phyloP scores from a whole-genome alignment of 92 coral and sea anemone genomes.

The Montipora capitata region DNA sequence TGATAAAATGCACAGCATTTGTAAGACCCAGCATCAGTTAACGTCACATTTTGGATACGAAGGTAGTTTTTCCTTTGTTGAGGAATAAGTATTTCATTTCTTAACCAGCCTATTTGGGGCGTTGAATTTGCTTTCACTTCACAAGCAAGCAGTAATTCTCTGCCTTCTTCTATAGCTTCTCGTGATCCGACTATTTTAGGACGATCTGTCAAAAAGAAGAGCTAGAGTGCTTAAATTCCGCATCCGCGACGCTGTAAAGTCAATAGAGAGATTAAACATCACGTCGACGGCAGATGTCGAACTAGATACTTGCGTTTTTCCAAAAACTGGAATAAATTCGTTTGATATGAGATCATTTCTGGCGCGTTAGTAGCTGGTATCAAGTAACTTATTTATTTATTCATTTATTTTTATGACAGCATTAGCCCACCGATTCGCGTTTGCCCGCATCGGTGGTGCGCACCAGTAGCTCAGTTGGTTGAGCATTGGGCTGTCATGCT shows the following conservation, averaged over 20 bases:
- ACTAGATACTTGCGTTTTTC: no score
- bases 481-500: no score
- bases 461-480: no score
- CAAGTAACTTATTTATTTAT: no score
- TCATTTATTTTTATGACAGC: no score
- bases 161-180: neutral
- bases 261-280: no score
- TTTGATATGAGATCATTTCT: no score
- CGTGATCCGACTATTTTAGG: neutral
- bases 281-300: no score
- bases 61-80: neutral
- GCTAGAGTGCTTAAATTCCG: neutral
- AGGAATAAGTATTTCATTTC: conserved; percentile 4
- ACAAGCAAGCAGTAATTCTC: neutral
- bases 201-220: conserved; percentile 4
- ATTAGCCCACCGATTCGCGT: no score
- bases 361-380: no score
- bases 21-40: conserved; percentile 16
- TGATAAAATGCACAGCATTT: conserved; percentile 13
- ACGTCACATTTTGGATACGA: neutral
- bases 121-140: conserved; percentile 18
- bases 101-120: conserved; percentile 1
- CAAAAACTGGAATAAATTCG: no score
- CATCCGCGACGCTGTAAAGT: neutral
- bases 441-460: no score